Percentiles rank a stretch among this genome's conserved stretches.
These are phyloP conservation scores for Tragelaphus scriptus DNA, from an alignment of 2,113 vertebrate genomes.

Conservation along the genomic window DNA sequence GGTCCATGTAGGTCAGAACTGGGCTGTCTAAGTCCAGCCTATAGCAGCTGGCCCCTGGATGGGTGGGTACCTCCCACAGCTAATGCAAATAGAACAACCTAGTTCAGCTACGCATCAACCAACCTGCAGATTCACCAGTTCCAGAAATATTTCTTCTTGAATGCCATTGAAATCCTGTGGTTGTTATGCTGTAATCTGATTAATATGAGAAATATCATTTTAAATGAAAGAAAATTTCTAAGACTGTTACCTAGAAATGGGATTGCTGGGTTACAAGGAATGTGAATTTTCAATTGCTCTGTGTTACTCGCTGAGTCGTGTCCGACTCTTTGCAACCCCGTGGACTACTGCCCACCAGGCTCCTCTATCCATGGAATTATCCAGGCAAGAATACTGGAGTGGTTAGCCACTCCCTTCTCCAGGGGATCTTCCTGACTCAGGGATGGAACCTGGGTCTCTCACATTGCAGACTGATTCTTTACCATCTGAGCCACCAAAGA, in stretches of 20 bases:
- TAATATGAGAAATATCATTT: background rate
- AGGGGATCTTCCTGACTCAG: background rate
- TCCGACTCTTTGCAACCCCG: background rate
- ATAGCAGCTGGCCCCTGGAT: background rate
- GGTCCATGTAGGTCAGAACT: background rate
- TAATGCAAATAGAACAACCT: background rate
- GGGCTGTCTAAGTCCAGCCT: background rate
- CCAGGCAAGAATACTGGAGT: background rate
- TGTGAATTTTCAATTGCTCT: background rate
- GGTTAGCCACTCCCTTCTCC: background rate
- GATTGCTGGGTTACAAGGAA: background rate
- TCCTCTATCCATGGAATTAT: background rate
- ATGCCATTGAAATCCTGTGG: background rate
- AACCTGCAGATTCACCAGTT: background rate
- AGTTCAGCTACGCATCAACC: background rate
- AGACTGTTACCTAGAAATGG: background rate
- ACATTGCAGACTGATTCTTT: background rate
- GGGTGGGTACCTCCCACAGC: background rate
- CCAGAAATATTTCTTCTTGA: background rate
- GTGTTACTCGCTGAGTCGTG: background rate
- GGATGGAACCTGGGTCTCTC: background rate
- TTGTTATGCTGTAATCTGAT: background rate
- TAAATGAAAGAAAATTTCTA: background rate
- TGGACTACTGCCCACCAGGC: background rate
- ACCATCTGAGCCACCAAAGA: background rate